Evolutionary conservation across 2,888 invertebrate species (phyloP).

Genomic region (Lordiphosa andalusiaca): DNA sequence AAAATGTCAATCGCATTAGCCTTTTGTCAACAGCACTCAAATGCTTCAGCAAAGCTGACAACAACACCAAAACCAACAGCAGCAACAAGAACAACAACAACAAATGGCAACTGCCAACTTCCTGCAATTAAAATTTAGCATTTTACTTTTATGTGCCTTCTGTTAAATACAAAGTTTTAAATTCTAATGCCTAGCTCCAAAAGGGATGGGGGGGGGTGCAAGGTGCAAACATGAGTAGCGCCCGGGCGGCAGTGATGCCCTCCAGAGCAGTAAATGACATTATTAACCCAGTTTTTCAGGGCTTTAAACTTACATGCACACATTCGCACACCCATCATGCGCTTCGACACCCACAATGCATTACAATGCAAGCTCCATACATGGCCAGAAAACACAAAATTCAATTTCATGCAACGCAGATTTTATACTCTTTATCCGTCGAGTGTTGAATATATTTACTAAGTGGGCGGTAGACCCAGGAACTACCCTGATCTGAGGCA

Average conservation of each 20-base stretch:
- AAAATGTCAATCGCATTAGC: slow-evolving; percentile 50
- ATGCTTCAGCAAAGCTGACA: slow-evolving; percentile 12
- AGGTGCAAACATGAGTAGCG: neutral
- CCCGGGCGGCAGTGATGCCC: slow-evolving; percentile 21
- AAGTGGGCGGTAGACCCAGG: too few species aligned
- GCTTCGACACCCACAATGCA: slow-evolving; percentile 62
- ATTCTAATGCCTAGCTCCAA: slow-evolving; percentile 37
- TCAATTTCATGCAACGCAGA: neutral
- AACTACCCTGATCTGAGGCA: too few species aligned
- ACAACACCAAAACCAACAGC: slow-evolving; percentile 2
- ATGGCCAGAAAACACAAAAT: slow-evolving; percentile 4
- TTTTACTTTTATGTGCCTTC: slow-evolving; percentile 38
- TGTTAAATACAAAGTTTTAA: slow-evolving; percentile 40
- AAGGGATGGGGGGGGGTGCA: neutral
- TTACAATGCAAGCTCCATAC: slow-evolving; percentile 22
- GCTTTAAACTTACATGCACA: slow-evolving; percentile 36
- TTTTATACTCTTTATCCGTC: neutral
- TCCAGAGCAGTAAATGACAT: slow-evolving; percentile 69
- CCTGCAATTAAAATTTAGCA: slow-evolving; percentile 43
- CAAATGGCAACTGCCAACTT: slow-evolving; percentile 32
- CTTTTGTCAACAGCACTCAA: slow-evolving; percentile 45
- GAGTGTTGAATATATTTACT: too few species aligned
- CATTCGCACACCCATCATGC: slow-evolving; percentile 32
- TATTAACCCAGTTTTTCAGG: slow-evolving; percentile 67
- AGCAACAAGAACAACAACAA: slow-evolving; percentile 8